Conservation (phyloP, 2,888 invertebrate genomes). For the Peribatodes rhomboidaria region DNA sequence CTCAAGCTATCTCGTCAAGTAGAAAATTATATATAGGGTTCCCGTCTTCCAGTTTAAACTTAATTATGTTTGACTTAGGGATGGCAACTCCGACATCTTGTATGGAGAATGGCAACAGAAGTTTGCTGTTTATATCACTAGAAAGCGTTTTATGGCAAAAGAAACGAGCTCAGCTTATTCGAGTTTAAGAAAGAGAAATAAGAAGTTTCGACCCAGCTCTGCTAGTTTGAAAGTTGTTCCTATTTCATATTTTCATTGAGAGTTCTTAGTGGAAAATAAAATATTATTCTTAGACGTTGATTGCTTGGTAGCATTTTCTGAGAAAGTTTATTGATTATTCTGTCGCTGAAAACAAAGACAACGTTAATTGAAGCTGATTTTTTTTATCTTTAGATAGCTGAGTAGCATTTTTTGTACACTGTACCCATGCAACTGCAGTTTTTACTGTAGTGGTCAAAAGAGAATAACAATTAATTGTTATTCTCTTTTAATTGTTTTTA, state of each 20-base stretch:
- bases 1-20: constrained; percentile 50
- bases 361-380: no score
- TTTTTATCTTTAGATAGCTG: no score
- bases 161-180: constrained; percentile 14
- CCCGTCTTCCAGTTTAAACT: constrained; percentile 51
- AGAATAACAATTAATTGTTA: no score
- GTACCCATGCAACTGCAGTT: no score
- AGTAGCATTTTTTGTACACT: no score
- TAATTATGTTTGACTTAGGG: constrained; percentile 57
- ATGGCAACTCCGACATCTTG: constrained; percentile 30
- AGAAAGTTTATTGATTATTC: background rate
- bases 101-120: constrained; percentile 9
- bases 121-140: constrained; percentile 12
- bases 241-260: constrained; percentile 4
- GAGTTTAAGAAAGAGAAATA: constrained; percentile 25
- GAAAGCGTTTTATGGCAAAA: constrained; percentile 11
- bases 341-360: no score
- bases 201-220: constrained; percentile 13
- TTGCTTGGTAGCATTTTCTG: background rate
- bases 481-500: no score
- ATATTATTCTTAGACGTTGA: background rate
- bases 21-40: constrained; percentile 63
- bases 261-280: background rate
- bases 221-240: constrained; percentile 3
- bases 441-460: no score